Percentiles rank a stretch among this genome's conserved stretches.
Conservation (phyloP, 2,888 invertebrate genomes). For the Arctia plantaginis region DNA sequence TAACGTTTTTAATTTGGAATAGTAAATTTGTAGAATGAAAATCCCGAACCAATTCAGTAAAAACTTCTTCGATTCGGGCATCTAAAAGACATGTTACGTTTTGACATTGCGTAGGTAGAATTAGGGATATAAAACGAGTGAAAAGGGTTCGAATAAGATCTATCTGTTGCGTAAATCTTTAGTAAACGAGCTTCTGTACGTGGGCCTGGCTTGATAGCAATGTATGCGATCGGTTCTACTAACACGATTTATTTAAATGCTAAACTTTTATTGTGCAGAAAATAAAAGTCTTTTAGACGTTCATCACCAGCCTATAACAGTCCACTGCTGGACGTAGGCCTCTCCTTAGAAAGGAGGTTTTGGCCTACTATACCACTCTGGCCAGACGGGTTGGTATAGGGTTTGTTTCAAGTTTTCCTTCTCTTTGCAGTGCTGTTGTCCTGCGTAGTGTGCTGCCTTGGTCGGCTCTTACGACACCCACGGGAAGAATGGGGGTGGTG, state of each 20-base stretch:
- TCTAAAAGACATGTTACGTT: conserved; percentile 59
- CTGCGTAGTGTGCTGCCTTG: no score
- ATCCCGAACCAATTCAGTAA: conserved; percentile 51
- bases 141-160: conserved; percentile 69
- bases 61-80: conserved; percentile 45
- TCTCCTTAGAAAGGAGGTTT: no score
- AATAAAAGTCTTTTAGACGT: conserved; percentile 6
- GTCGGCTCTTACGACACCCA: no score
- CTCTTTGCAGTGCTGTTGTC: no score
- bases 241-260: conserved; percentile 16
- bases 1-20: background rate
- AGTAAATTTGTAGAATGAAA: conserved; percentile 43
- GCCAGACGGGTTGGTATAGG: no score
- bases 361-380: no score
- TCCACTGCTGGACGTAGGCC: no score
- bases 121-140: conserved; percentile 67
- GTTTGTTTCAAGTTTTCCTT: no score
- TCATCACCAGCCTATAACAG: no score
- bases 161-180: conserved; percentile 58
- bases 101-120: conserved; percentile 58
- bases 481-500: no score
- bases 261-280: conserved; percentile 12
- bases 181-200: conserved; percentile 60
- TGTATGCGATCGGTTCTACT: conserved; percentile 30
- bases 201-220: conserved; percentile 53